These are phyloP conservation scores for Pseudococcus longispinus DNA, from an alignment of 2,888 invertebrate genomes.

Conservation along the genomic window DNA sequence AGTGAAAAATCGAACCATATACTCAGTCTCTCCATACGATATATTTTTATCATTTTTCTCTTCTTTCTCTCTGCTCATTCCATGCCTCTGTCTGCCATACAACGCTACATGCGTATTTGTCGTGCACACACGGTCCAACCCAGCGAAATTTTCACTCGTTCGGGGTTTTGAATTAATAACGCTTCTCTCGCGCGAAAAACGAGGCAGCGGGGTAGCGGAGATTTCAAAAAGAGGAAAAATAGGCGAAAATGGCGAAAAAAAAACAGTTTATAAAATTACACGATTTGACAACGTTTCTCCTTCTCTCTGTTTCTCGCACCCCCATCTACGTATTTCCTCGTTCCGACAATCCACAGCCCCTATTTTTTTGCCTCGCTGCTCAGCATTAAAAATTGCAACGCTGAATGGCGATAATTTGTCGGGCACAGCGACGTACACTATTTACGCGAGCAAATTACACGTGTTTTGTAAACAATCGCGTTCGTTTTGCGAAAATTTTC, in stretches of 20 bases:
- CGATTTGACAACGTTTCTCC: background rate
- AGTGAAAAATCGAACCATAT: background rate
- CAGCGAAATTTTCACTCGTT: background rate
- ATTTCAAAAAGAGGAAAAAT: background rate
- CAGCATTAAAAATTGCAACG: background rate
- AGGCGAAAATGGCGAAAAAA: background rate
- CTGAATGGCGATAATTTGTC: slow-evolving; percentile 5
- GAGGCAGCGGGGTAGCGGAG: background rate
- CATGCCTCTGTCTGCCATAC: background rate
- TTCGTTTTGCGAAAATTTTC: slow-evolving; percentile 26
- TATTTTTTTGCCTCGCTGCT: background rate
- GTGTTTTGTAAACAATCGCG: slow-evolving; percentile 16
- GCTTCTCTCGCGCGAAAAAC: background rate
- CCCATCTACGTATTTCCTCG: background rate
- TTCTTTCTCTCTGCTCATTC: no score
- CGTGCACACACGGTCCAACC: background rate
- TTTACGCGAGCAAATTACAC: slow-evolving; percentile 4
- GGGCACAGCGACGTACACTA: background rate
- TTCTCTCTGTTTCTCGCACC: background rate
- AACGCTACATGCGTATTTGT: background rate
- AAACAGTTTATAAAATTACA: slow-evolving; percentile 12
- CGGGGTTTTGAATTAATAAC: slow-evolving; percentile 26
- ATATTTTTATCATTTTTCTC: slow-evolving; percentile 23
- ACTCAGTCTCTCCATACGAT: background rate
- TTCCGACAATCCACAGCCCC: background rate